Evolutionary conservation across 2,113 vertebrate species (phyloP).

Genomic region (Psophia crepitans): DNA sequence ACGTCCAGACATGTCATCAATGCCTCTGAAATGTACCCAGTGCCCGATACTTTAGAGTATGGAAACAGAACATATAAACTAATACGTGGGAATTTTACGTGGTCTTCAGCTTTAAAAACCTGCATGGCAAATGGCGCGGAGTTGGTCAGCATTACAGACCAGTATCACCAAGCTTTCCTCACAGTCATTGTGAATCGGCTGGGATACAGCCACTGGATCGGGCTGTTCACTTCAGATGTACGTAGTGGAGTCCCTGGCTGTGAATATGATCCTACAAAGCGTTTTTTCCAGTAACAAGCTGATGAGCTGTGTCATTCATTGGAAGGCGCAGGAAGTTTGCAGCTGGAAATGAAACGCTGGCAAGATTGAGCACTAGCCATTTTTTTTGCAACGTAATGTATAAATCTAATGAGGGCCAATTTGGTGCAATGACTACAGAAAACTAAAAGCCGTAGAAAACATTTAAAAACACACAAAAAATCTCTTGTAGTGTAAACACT

Average conservation of each 20-base stretch:
- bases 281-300: not conserved
- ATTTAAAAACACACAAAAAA: not conserved
- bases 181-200: slow-evolving; percentile 85
- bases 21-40: slow-evolving; percentile 70
- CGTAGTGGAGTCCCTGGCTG: slow-evolving; percentile 36
- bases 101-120: slow-evolving; percentile 83
- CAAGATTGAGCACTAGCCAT: not conserved
- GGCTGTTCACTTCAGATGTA: slow-evolving; percentile 86
- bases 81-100: slow-evolving; percentile 87
- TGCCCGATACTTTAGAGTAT: slow-evolving; percentile 83
- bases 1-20: slow-evolving; percentile 48
- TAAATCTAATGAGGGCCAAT: not conserved
- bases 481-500: not conserved
- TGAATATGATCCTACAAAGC: not conserved
- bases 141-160: slow-evolving; percentile 87
- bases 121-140: slow-evolving; percentile 79
- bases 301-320: not conserved
- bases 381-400: not conserved
- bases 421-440: not conserved
- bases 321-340: not conserved
- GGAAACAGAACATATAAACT: slow-evolving; percentile 85
- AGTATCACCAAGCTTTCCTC: slow-evolving; percentile 93
- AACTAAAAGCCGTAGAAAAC: not conserved
- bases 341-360: not conserved
- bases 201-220: slow-evolving; percentile 87